Evolutionary conservation across 2,888 invertebrate species (phyloP).

Genomic region (Drosophila nr. perissopoda): DNA sequence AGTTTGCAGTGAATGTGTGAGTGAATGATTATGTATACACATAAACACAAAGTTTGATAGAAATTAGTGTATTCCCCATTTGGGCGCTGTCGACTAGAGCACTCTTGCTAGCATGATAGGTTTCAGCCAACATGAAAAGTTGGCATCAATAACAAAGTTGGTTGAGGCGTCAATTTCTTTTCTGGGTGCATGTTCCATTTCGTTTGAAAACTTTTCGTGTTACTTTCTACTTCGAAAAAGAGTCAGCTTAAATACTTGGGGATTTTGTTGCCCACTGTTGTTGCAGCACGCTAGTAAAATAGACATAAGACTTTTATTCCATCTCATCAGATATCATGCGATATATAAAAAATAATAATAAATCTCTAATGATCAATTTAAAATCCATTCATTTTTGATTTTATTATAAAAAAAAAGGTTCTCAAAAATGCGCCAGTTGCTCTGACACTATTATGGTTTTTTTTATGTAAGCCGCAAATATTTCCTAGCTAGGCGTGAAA

Average conservation of each 20-base stretch:
- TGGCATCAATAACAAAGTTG: conserved; percentile 1
- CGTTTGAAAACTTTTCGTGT: background rate
- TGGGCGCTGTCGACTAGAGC: background rate
- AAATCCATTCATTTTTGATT: background rate
- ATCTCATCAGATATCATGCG: background rate
- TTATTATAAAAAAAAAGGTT: background rate
- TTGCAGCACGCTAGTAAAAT: background rate
- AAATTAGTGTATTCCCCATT: background rate
- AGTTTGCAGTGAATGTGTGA: background rate
- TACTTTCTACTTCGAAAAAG: background rate
- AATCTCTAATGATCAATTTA: background rate
- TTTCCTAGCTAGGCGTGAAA: conserved; percentile 49
- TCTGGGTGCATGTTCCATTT: background rate
- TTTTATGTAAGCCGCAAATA: background rate
- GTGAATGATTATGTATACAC: background rate
- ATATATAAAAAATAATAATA: background rate
- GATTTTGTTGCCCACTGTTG: background rate
- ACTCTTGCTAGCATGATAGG: background rate
- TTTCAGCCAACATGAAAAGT: background rate
- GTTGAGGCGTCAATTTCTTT: background rate
- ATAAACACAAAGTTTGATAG: background rate
- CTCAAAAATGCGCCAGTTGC: background rate
- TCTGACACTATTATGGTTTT: background rate
- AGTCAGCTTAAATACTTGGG: conserved; percentile 1
- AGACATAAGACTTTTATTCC: background rate